Percentiles rank a stretch among this genome's conserved stretches.
These are phyloP conservation scores for Drosophila lutescens DNA, from an alignment of 2,888 invertebrate species.

Conservation along the genomic window DNA sequence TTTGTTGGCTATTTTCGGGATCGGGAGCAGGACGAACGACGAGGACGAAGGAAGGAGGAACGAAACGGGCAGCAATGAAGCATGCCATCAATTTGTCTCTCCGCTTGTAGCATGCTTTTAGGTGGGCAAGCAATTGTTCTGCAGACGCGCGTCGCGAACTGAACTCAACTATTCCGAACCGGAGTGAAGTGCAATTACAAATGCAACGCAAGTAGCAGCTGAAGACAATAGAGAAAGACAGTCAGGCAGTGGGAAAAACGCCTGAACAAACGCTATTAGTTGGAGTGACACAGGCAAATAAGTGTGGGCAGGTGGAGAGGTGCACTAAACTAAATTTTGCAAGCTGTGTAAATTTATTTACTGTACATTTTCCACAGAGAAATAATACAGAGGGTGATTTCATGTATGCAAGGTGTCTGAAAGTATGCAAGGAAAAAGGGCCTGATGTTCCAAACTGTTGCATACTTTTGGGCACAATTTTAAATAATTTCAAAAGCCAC, in stretches of 20 bases:
- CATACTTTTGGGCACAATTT: no score
- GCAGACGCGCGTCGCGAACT: slow-evolving; percentile 52
- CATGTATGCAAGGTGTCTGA: background rate
- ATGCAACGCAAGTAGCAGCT: slow-evolving; percentile 73
- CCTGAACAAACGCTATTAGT: slow-evolving; percentile 49
- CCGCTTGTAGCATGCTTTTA: slow-evolving; percentile 57
- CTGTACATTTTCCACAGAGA: background rate
- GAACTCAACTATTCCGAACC: slow-evolving; percentile 55
- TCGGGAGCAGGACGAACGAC: background rate
- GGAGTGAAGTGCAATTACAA: slow-evolving; percentile 77
- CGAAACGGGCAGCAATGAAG: slow-evolving; percentile 54
- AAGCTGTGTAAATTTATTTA: background rate
- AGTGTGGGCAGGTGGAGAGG: slow-evolving; percentile 17
- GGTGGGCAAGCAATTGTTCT: slow-evolving; percentile 69
- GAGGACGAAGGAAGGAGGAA: background rate
- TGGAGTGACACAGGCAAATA: slow-evolving; percentile 59
- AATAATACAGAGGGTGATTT: background rate
- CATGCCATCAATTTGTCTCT: slow-evolving; percentile 81
- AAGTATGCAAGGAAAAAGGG: background rate
- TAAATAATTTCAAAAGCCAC: no score
- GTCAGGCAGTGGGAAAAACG: slow-evolving; percentile 6
- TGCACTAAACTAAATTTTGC: background rate
- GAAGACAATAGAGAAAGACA: slow-evolving; percentile 30
- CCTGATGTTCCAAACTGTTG: no score
- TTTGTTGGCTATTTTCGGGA: slow-evolving; percentile 22